These are phyloP conservation scores for Lycia hirtaria DNA, from an alignment of 2,888 invertebrate species.

Conservation along the genomic window DNA sequence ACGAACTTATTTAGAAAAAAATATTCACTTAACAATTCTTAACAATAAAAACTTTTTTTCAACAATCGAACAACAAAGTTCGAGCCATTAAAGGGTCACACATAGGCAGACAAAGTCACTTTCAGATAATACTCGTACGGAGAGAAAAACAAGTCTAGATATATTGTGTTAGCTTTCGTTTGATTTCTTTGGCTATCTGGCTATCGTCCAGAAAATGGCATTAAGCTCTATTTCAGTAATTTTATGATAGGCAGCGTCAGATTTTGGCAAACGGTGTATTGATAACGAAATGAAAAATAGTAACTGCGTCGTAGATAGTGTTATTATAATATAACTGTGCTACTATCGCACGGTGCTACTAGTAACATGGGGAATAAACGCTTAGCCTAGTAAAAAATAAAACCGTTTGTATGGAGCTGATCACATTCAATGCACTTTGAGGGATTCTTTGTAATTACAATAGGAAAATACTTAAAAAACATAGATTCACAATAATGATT, in stretches of 20 bases:
- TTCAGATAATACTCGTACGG: background rate
- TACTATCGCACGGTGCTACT: no score
- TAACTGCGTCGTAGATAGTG: background rate
- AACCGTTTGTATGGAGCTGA: no score
- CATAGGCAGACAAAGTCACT: constrained; percentile 2
- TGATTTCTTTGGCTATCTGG: constrained; percentile 9
- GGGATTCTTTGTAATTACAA: no score
- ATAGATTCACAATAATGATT: no score
- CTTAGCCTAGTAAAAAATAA: no score
- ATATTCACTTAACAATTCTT: no score
- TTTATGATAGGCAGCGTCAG: constrained; percentile 1
- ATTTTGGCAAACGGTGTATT: constrained; percentile 3
- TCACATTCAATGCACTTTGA: no score
- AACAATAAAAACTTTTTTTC: no score
- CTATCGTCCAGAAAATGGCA: background rate
- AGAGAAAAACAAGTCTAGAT: constrained; percentile 1
- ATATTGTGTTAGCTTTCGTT: background rate
- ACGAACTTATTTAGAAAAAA: no score
- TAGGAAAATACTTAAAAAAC: no score
- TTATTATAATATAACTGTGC: background rate
- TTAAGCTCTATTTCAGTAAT: constrained; percentile 1
- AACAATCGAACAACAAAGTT: no score
- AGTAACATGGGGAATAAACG: no score
- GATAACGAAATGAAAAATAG: constrained; percentile 7
- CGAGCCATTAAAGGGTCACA: background rate